Base-by-base conservation (phyloP, 1,140 invertebrate genomes). In the Chrysomallon squamiferum region DNA sequence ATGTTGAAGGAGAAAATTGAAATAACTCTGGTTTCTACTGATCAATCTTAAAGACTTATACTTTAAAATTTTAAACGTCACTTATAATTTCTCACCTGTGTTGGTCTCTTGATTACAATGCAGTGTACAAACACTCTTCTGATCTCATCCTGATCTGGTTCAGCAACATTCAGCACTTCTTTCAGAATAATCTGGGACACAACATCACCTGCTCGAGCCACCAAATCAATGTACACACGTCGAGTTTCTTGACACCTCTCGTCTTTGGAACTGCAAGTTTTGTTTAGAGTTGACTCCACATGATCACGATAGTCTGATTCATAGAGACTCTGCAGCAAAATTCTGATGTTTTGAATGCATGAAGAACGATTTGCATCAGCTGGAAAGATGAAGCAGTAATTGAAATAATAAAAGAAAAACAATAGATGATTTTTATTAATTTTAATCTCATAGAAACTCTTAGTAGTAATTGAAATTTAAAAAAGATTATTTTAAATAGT, bases 221-320 rank as follows among this genome's bases (percentile, higher is more conserved):
- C 62, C 11, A 75, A 41, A 60, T 75, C 73, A 18, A 75, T 65
- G 18, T 71, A 52, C n/a, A 75, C 58, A 29, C 62, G 59, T 13
- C 64, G 59, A 27, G 62, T 54, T 7, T 71, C 66, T n/a, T 32
- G 20, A 57, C 73, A 75, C 13, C 5, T 43, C 0, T 50, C 47
- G 60, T 71, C 64, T 18, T 68, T 64, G 3, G 20, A n/a, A 0
- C 27, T 30, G 43, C 71, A 73, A 22, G 41, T 27, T 22, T 43
- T 47, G 9, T 64, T 67, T 0, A 75, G 54, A n/a, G 43, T 29
- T 1, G 35, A 13, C 3, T 65, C 47, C 5, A 62, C 68, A n/a
- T 73, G 45, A 13, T 30, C 30, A 11, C 43, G 35, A 32, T 66
- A 66, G 49, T 71, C 71, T 6, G 60, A 50, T 0, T 58, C 18